These are phyloP conservation scores for Rhopalosiphum padi DNA, from an alignment of 1,140 invertebrate genomes.

Conservation along the genomic window DNA sequence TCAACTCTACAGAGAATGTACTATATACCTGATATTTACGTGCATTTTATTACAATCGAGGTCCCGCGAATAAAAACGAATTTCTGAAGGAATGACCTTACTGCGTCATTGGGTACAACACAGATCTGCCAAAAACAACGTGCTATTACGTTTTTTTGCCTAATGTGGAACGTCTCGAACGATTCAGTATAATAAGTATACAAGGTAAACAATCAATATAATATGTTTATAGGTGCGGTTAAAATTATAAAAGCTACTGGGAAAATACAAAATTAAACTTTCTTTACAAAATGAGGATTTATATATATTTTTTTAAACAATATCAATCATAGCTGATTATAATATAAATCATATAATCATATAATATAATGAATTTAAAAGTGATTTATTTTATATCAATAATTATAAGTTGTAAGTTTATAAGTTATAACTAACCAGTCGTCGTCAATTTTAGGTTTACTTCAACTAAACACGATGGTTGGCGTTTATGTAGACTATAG, in stretches of 20 bases:
- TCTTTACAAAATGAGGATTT: not conserved
- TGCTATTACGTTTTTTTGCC: not conserved
- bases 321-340: not conserved
- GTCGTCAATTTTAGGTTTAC: not conserved
- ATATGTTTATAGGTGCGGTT: not conserved
- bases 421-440: not conserved
- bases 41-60: constrained; percentile 23
- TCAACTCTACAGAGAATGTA: constrained; percentile 24
- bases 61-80: constrained; percentile 21
- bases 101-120: constrained; percentile 25
- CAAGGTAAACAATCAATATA: constrained; percentile 24
- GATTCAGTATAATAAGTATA: constrained; percentile 1
- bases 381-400: not conserved
- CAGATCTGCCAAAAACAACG: constrained; percentile 39
- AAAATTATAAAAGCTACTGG: not conserved
- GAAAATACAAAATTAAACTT: not conserved
- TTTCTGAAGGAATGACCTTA: constrained; percentile 35
- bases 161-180: constrained; percentile 13
- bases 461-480: not conserved
- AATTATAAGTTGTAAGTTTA: not conserved
- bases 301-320: not conserved
- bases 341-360: too few relatives aligned
- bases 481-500: not conserved
- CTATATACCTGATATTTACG: not conserved
- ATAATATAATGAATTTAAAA: not conserved